Percentiles rank a stretch among this genome's conserved stretches.
phyloP scores from a whole-genome alignment of 23 tunicate species.

The Aplidium turbinatum region DNA sequence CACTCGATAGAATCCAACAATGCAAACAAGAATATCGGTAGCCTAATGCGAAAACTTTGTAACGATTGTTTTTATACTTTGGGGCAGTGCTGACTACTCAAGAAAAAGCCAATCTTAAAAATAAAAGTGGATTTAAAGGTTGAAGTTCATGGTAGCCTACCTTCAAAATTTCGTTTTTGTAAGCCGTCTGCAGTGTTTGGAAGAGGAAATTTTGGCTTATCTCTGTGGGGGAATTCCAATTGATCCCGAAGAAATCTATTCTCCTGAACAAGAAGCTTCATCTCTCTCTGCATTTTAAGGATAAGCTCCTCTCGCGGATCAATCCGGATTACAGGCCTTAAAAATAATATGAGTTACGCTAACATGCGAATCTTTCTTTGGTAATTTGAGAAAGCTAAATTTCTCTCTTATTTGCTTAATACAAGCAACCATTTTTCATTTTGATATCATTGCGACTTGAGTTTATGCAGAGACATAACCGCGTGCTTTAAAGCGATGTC shows the following conservation, averaged over 20 bases:
- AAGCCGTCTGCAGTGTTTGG: conserved; percentile 61
- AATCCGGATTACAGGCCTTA: conserved; percentile 73
- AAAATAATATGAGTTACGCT: conserved; percentile 5
- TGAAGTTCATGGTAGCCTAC: neutral
- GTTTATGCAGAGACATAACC: too few species aligned
- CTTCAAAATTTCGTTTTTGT: conserved; percentile 5
- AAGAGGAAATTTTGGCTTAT: conserved; percentile 73
- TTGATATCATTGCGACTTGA: too few species aligned
- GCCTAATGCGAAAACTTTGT: too few species aligned
- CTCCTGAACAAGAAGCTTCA: conserved; percentile 75
- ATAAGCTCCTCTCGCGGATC: conserved; percentile 90
- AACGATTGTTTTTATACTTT: too few species aligned
- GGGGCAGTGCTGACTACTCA: too few species aligned
- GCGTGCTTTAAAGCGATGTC: too few species aligned
- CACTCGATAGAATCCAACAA: too few species aligned
- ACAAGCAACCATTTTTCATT: too few species aligned
- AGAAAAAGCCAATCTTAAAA: too few species aligned
- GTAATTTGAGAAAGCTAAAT: too few species aligned
- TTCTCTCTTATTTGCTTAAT: too few species aligned
- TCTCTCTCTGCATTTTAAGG: conserved; percentile 76
- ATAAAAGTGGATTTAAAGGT: neutral
- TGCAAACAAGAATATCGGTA: too few species aligned
- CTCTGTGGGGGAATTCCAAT: conserved; percentile 85
- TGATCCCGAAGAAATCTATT: conserved; percentile 72
- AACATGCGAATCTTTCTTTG: neutral